These are phyloP conservation scores for Kuschelorhynchus macadamiae DNA, from an alignment of 2,888 invertebrate genomes.

Conservation along the genomic window DNA sequence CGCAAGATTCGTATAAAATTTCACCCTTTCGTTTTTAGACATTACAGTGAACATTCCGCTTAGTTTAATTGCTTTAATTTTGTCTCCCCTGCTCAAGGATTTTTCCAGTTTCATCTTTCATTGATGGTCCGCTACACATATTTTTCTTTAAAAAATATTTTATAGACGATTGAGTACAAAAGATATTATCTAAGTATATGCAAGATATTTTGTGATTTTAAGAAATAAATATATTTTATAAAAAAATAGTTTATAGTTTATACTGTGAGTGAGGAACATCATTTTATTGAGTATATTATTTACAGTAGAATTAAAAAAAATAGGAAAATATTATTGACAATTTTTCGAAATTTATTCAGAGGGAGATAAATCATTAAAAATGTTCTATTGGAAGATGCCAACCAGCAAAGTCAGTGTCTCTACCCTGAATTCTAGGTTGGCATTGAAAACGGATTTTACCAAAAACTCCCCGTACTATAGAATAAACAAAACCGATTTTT, in stretches of 20 bases:
- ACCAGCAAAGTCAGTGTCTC: slow-evolving; percentile 30
- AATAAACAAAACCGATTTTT: slow-evolving; percentile 39
- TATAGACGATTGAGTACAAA: not conserved
- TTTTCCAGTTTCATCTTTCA: no score
- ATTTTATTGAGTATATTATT: not conserved
- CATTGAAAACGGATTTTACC: slow-evolving; percentile 43
- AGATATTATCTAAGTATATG: not conserved
- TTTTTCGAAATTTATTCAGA: no score
- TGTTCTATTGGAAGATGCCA: no score
- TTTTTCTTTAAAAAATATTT: not conserved
- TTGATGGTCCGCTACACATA: not conserved
- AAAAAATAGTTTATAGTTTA: not conserved
- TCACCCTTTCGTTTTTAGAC: no score
- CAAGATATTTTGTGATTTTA: not conserved
- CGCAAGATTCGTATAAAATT: no score
- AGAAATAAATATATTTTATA: slow-evolving; percentile 6
- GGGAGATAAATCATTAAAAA: no score
- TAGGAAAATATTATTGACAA: no score
- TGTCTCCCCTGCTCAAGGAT: no score
- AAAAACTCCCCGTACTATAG: slow-evolving; percentile 46
- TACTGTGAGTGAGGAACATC: no score
- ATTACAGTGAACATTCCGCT: no score
- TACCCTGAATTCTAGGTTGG: slow-evolving; percentile 27
- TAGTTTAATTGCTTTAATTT: no score
- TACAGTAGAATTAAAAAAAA: slow-evolving; percentile 1